Base-by-base conservation (phyloP, 2,113 vertebrate species). In the Oophaga pumilio region DNA sequence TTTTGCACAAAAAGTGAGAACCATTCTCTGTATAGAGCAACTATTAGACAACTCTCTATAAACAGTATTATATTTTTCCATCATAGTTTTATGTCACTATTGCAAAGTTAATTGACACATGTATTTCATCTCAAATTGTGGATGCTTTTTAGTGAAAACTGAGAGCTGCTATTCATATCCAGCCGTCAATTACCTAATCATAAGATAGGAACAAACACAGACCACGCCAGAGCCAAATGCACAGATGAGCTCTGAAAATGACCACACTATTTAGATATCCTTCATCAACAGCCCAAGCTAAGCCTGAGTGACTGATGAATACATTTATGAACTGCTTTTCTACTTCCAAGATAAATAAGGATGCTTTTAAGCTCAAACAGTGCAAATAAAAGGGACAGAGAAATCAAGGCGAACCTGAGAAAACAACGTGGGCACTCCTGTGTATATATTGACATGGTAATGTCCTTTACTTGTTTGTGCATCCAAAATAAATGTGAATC, bases 281-380 rank as follows among this genome's bases (percentile, higher is more conserved):
- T 59, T 74, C 56, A 57, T 82, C 69, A 59, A 18, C 28, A 52
- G 49, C 43, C 74, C 52, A 57, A 60, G 73, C 56, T 76, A 69
- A 56, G 52, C 56, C 49, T 28, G 62, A 66, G 28, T 56, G 60
- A 57, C 57, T 80, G 84, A 49, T 85, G 68, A 66, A 64, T 66
- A 77, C 73, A 86, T 85, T 85, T 59, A 71, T 84, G 13, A 57
- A 59, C 26, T 78, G 28, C 53, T 66, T 24, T 74, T 86, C 20
- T 59, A 53, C 56, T 52, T 76, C 59, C 71, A 88, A 84, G 80
- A 49, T 68, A 84, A 88, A 76, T 88, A 86, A 86, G n/a, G 84
- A 84, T 77, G 79, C 78, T 78, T 78, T 84, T 78, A 84, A 76
- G 62, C 59, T 76, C 6, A 62, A 86, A 78, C 64, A 57, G 73